Evolutionary conservation across 2,888 invertebrate species (phyloP), one percentile per base, ranked within the genome.

Genomic region (Mythimna impura): DNA sequence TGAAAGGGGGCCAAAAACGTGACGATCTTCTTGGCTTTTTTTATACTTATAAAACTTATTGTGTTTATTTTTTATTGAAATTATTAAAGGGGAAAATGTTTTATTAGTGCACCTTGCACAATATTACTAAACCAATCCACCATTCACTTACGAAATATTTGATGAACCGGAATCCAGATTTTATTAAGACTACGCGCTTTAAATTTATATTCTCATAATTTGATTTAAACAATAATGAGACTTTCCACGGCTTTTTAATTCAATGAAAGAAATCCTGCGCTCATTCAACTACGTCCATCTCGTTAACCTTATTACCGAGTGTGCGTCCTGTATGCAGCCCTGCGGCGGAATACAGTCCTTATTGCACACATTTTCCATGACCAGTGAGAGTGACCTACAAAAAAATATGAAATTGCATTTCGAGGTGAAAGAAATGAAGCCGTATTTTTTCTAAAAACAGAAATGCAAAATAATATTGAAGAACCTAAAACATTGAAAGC

Each of bases 281-380:
- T 91, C 92, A 91, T 93, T 93, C 92, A 90, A 88, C 91, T 90
- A 90, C 91, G 89, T 89, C 89, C 89, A 88, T 88, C 92, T 94
- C 93, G 93, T 94, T 94, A 94, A 94, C 93, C 94, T 93, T 92
- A 93, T 94, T 93, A 94, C 91, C 85, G 87, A 88, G 89, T 89
- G 90, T 85, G 89, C 88, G 89, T 89, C 90, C 89, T 90, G 89
- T 81, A 83, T 86, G 86, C 79, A 80, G 83, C 75, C 73, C 70
- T 75, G 71, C 66, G 58, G 65, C 80, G 73, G 76, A 83, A 82
- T 81, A 73, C 69, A 73, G 72, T 78, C 76, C 82, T 83, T 86
- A 83, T 71, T 80, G 63, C 76, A 84, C 81, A 86, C 76, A 80
- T 87, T 85, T 82, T 76, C 67, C 78, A 84, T 82, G 80, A 85